A percentile compares a stretch with the other conserved stretches of the same genome.
These are phyloP conservation scores for Coelopa pilipes DNA, from an alignment of 2,888 invertebrate species.

Conservation along the genomic window DNA sequence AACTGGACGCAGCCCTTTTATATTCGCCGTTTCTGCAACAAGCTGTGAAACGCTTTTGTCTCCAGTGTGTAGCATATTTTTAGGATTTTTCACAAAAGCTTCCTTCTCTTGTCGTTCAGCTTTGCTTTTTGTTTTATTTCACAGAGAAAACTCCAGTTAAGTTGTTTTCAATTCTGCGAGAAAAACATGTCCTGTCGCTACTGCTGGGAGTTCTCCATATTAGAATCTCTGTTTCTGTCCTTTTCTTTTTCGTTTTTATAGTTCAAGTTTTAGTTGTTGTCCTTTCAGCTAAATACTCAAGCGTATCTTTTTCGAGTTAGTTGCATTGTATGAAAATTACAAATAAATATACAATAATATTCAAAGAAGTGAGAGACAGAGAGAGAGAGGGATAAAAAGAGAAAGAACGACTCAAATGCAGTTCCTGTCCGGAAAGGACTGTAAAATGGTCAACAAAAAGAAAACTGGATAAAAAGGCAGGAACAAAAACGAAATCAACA, in stretches of 20 bases:
- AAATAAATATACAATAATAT: slow-evolving; percentile 23
- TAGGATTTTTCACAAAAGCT: too few relatives aligned
- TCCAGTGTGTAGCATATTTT: too few relatives aligned
- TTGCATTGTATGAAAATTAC: slow-evolving; percentile 15
- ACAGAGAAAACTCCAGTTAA: neutral
- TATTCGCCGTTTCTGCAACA: too few relatives aligned
- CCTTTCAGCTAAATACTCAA: slow-evolving; percentile 6
- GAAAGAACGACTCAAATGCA: slow-evolving; percentile 6
- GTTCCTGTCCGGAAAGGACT: slow-evolving; percentile 4
- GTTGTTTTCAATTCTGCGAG: slow-evolving; percentile 10
- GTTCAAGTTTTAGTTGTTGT: neutral
- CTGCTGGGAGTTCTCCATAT: too few relatives aligned
- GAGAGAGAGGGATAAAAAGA: neutral
- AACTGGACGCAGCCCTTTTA: too few relatives aligned
- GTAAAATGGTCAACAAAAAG: neutral
- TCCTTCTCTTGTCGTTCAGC: too few relatives aligned
- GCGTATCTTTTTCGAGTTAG: slow-evolving; percentile 21
- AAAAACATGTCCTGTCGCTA: too few relatives aligned
- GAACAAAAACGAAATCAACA: neutral
- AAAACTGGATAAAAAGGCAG: neutral
- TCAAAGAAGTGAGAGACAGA: slow-evolving; percentile 9
- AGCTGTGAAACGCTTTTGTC: too few relatives aligned
- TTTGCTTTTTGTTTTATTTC: too few relatives aligned
- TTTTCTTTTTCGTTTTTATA: neutral
- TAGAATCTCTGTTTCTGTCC: neutral